Evolutionary conservation across 2,888 invertebrate genomes (phyloP).

Genomic region (Morinoia aosen): DNA sequence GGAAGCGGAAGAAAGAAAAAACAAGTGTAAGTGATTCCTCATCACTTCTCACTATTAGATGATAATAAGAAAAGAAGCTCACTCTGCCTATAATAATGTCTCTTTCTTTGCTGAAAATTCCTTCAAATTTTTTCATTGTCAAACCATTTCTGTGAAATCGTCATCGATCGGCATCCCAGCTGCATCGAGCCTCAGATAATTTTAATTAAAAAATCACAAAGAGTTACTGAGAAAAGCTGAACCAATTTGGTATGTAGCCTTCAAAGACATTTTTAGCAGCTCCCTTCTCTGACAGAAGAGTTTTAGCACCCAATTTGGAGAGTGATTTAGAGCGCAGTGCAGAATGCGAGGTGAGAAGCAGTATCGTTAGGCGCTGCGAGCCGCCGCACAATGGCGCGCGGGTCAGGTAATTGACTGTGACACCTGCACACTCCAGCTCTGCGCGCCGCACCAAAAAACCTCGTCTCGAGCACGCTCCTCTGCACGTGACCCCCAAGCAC

Average conservation of each 20-base stretch:
- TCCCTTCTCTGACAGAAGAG: background rate
- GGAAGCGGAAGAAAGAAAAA: background rate
- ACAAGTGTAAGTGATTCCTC: background rate
- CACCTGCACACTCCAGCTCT: conserved; percentile 28
- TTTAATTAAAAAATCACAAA: background rate
- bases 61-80: background rate
- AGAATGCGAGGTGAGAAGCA: background rate
- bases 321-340: background rate
- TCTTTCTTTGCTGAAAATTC: background rate
- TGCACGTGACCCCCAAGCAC: background rate
- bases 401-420: conserved; percentile 3
- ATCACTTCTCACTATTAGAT: background rate
- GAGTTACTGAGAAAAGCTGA: background rate
- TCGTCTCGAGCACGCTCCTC: background rate
- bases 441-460: background rate
- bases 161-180: background rate
- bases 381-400: background rate
- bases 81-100: background rate
- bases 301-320: background rate
- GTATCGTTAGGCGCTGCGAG: background rate
- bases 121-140: background rate
- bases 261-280: background rate
- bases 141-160: background rate
- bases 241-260: background rate
- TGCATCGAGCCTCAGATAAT: background rate